These are phyloP conservation scores for Carduelis carduelis DNA, from an alignment of 2,797 vertebrate genomes.

Conservation along the genomic window DNA sequence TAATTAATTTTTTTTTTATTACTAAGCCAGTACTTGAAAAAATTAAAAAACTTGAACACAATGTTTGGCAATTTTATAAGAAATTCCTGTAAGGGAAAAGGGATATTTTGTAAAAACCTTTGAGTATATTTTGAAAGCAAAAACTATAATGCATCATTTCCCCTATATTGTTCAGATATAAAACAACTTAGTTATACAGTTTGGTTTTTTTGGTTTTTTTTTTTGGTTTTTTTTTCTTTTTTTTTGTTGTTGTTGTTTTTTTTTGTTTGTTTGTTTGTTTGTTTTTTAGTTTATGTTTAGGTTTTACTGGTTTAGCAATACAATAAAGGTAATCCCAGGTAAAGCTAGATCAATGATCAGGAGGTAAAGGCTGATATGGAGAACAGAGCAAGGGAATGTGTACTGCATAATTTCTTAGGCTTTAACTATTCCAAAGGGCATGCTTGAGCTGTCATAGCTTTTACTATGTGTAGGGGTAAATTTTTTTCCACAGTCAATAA, in stretches of 20 bases:
- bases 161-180: background rate
- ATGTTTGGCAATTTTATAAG: background rate
- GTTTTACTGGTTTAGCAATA: background rate
- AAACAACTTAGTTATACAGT: background rate
- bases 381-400: background rate
- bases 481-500: background rate
- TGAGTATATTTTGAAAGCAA: background rate
- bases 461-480: background rate
- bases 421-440: background rate
- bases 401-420: background rate
- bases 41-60: fast-evolving
- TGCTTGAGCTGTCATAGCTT: background rate
- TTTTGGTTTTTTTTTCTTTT: background rate
- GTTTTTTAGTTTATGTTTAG: background rate
- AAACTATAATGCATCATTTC: background rate
- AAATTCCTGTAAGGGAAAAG: background rate
- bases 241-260: too few species aligned
- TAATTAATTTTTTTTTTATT: background rate
- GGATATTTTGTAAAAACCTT: background rate
- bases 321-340: background rate
- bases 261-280: too few species aligned
- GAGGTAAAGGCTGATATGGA: background rate
- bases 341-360: background rate
- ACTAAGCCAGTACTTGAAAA: background rate
- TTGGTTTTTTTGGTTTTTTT: too few species aligned